These are phyloP conservation scores for Gila orcuttii DNA, from an alignment of 2,113 vertebrate species.

Conservation along the genomic window DNA sequence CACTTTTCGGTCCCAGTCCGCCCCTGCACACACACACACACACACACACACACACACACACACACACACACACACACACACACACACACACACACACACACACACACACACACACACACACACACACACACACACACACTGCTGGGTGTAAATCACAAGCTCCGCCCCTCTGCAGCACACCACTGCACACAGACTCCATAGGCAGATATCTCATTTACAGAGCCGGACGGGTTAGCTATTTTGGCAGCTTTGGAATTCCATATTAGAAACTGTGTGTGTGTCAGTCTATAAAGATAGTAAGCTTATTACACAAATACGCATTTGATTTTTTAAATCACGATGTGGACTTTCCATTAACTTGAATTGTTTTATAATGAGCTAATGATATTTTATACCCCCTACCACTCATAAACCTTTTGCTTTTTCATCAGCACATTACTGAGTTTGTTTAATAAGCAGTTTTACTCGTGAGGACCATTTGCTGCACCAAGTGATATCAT, in stretches of 20 bases:
- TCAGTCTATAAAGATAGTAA: not conserved
- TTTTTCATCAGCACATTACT: not conserved
- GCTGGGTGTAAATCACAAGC: slow-evolving; percentile 30
- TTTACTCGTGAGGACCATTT: not conserved
- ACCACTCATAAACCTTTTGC: not conserved
- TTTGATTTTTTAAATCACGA: not conserved
- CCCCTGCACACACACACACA: not conserved
- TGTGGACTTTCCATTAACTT: no score
- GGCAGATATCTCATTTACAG: not conserved
- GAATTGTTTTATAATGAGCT: not conserved
- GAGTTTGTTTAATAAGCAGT: not conserved
- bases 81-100: no score
- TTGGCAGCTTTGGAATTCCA: no score
- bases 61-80: no score
- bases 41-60: no score
- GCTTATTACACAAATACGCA: not conserved
- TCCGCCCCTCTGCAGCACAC: slow-evolving; percentile 40
- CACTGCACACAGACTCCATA: not conserved
- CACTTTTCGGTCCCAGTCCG: no score
- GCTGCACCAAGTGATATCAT: not conserved
- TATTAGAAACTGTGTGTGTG: not conserved
- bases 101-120: no score
- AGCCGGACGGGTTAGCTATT: not conserved
- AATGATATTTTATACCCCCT: not conserved
- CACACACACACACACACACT: no score